Percentiles rank a stretch among this genome's conserved stretches.
Conservation (phyloP, 2,797 vertebrate species). For the Hippopotamyrus pictus region DNA sequence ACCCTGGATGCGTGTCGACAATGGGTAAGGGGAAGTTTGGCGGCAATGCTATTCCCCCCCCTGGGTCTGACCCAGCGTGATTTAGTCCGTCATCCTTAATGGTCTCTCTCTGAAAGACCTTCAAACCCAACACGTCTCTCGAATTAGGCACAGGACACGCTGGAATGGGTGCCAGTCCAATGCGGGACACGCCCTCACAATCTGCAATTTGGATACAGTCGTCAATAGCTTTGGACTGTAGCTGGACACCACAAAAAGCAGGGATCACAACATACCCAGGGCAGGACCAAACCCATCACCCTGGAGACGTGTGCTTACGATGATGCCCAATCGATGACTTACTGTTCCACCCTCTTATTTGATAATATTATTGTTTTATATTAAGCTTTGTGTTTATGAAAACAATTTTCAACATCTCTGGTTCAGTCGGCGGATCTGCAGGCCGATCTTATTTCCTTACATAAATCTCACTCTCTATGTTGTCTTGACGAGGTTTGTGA, state of each 20-base stretch:
- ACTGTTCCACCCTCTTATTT: not conserved
- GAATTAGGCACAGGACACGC: not conserved
- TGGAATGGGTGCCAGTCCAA: not conserved
- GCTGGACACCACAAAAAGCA: not conserved
- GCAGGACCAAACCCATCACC: not conserved
- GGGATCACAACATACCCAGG: not conserved
- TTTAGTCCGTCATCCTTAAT: not conserved
- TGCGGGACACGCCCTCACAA: not conserved
- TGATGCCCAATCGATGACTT: not conserved
- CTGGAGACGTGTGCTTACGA: not conserved
- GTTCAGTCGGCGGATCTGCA: not conserved
- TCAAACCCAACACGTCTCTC: not conserved
- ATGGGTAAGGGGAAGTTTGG: not conserved
- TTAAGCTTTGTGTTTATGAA: not conserved
- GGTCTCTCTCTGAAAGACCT: not conserved
- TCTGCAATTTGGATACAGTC: not conserved
- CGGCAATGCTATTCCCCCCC: not conserved
- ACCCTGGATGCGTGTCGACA: not conserved
- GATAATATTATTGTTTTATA: not conserved
- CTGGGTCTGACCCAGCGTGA: not conserved
- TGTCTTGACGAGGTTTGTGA: not conserved
- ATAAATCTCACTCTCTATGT: not conserved
- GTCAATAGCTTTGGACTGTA: not conserved
- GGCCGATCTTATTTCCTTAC: not conserved
- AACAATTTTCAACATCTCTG: not conserved